phyloP scores from a whole-genome alignment of 2,113 vertebrate species.

The Ictalurus punctatus region DNA sequence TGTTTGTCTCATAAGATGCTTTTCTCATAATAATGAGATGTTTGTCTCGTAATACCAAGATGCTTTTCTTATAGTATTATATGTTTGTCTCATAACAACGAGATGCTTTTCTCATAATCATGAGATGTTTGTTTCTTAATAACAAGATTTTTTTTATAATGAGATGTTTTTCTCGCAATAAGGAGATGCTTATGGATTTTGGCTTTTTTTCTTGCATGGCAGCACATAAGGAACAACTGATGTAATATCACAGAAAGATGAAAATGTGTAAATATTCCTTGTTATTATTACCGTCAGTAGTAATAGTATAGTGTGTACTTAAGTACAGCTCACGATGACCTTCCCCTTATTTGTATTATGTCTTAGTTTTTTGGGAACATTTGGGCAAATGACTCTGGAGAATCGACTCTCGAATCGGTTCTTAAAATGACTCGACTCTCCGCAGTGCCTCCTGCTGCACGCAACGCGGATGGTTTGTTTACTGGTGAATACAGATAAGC shows the following conservation, averaged over 20 bases:
- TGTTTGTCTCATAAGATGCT: neutral
- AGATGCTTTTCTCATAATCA: neutral
- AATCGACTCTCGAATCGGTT: neutral
- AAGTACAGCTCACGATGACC: too few relatives aligned
- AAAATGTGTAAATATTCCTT: neutral
- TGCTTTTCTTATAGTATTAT: too few relatives aligned
- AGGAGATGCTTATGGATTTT: neutral
- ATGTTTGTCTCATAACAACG: neutral
- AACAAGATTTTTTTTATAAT: too few relatives aligned
- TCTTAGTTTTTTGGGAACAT: neutral
- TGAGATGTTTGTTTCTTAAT: too few relatives aligned
- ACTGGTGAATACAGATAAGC: too few relatives aligned
- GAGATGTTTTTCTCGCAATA: neutral
- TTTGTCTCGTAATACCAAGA: too few relatives aligned
- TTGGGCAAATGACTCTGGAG: neutral
- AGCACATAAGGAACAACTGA: neutral
- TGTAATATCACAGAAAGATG: neutral
- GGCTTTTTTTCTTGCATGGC: neutral
- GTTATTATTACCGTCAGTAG: neutral
- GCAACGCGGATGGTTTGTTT: neutral
- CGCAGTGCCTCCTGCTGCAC: constrained; percentile 4
- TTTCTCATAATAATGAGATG: too few relatives aligned
- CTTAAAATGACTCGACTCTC: neutral
- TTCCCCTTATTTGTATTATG: neutral
- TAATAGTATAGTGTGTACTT: neutral